Evolutionary conservation across 2,113 vertebrate species (phyloP), one percentile per base, ranked within the genome.

Genomic region (Tetrax tetrax): DNA sequence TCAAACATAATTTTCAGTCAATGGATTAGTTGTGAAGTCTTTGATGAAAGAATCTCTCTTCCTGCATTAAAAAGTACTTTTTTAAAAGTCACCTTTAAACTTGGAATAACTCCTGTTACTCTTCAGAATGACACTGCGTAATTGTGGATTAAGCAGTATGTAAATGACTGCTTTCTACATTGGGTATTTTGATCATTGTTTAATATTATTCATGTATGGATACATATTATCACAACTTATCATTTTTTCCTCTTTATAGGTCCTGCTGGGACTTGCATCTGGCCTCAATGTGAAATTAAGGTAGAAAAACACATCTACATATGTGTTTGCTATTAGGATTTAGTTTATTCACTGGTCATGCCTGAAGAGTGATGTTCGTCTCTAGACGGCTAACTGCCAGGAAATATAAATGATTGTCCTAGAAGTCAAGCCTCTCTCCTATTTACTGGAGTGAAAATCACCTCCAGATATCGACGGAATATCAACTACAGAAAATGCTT

Each of bases 281-380:
- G 98, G 97, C 96, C 98, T 98, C 98, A 98, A 98, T 98, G 99
- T 99, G 99, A 99, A 98, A 97, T 97, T 97, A 96, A 98, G 97
- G 98, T 95, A 97, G 98, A 98, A 95, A 98, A 98, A 98, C 98
- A 97, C 98, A 78, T 97, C 94, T 95, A 93, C 94, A 70, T 93
- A 91, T 96, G 97, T 98, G 98, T 99, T 98, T 98, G 97, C 98
- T 97, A 87, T 97, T 97, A 95, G 96, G 98, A 98, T 98, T 98
- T 98, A 98, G 98, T 97, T 96, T 97, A 84, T 97, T 97, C 98
- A 98, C 93, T 97, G 97, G 98, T 98, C 98, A 98, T 99, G 99
- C 98, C 99, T 98, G 98, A 98, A 98, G 98, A 99, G 97, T 99
- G 98, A 98, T 97, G 93, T 90, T 97, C 93, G 90, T 95, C 97